Conservation (phyloP, 2,797 vertebrate genomes). For the Ptychadena robeensis region DNA sequence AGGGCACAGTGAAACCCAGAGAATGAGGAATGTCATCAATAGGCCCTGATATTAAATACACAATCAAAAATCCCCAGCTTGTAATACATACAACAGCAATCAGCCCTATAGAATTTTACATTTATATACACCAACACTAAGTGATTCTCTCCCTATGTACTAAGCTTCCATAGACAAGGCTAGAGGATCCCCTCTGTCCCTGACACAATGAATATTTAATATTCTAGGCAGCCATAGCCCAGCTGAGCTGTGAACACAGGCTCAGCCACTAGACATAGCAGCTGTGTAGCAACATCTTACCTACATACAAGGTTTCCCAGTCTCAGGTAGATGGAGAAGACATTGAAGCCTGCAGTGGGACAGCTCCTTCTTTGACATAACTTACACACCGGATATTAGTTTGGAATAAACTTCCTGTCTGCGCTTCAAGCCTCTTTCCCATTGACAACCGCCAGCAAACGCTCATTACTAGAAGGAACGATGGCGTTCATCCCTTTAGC, state of each 20-base stretch:
- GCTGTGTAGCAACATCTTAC: background rate
- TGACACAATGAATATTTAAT: background rate
- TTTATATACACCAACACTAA: background rate
- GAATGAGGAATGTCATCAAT: too few species aligned
- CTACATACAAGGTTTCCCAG: background rate
- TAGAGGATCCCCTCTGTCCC: too few species aligned
- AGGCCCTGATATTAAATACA: too few species aligned
- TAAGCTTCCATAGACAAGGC: background rate
- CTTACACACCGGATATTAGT: constrained; percentile 36
- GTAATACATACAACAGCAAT: background rate
- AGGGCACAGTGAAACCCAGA: too few species aligned
- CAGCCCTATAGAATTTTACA: background rate
- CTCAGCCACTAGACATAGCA: background rate
- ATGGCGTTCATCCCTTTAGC: too few species aligned
- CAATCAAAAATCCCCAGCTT: too few species aligned
- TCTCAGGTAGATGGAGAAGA: background rate
- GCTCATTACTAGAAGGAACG: background rate
- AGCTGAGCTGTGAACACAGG: background rate
- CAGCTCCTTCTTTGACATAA: constrained; percentile 5
- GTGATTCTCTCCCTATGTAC: background rate
- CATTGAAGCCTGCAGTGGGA: background rate
- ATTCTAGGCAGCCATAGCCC: background rate
- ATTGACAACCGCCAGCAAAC: too few species aligned
- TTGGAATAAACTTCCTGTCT: constrained; percentile 36
- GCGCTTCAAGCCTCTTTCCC: background rate